Evolutionary conservation across 1,140 invertebrate species (phyloP), one percentile per base, ranked within the genome.

Genomic region (Hyles euphorbiae): DNA sequence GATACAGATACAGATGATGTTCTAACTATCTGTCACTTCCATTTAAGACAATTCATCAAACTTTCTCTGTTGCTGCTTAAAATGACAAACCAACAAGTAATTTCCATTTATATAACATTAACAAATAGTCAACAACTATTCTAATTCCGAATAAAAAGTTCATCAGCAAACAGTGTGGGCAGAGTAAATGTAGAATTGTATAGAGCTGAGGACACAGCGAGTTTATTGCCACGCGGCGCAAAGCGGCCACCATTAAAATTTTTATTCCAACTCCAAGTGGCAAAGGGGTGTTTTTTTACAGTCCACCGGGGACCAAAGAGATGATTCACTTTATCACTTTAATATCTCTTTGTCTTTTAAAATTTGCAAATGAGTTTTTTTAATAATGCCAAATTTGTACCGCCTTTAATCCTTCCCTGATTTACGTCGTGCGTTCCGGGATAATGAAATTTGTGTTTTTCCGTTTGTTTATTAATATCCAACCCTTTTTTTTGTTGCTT

Each of bases 291-390:
- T 72, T 60, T 68, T 69, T 68, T 66, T 71, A 55, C 60, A 61
- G 61, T 61, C 60, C 56, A 60, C 67, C 63, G 70, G 69, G 66
- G 67, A 65, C 65, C 59, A 63, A 68, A 77, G 22, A 78, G 76
- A 88, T 81, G 83, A 87, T 83, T 86, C 78, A 83, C 72, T 88
- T 85, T 85, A 88, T 83, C 81, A 70, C 73, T 81, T 72, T 78
- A 82, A 82, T 82, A 84, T 86, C 80, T 82, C 72, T 79, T 85
- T 84, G 82, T 85, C 81, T 85, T 82, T 81, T 67, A 70, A 81
- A 88, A 87, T 88, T 88, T 84, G 83, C 82, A 83, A 88, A 88
- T 88, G 85, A 87, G 80, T 85, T 87, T 85, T 88, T 88, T 87
- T 88, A 86, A 88, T 88, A 85, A 88, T 76, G 74, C 68, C 81